Conservation (phyloP, 2,113 vertebrate species). For the Channa maculata region DNA sequence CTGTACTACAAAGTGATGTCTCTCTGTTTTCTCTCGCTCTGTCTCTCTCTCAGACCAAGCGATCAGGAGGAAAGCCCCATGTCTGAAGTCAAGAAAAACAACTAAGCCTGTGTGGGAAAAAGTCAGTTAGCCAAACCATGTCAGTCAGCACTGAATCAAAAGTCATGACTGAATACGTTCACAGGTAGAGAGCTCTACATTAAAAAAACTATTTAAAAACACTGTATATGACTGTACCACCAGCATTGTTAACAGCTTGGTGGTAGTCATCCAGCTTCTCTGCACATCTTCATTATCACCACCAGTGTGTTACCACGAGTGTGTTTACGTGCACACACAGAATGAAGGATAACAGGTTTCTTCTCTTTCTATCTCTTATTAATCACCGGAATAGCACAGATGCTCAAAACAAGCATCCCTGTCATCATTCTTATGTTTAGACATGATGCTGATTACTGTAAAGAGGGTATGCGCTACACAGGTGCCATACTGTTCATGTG, state of each 20-base stretch:
- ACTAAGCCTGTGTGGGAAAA: slow-evolving; percentile 12
- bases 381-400: slow-evolving; percentile 14
- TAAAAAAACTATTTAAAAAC: slow-evolving; percentile 19
- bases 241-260: slow-evolving; percentile 17
- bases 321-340: slow-evolving; percentile 31
- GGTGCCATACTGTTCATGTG: slow-evolving; percentile 14
- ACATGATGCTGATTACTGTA: slow-evolving; percentile 1
- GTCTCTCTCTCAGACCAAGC: slow-evolving; percentile 59
- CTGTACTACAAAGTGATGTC: slow-evolving; percentile 3
- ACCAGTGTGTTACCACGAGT: neutral
- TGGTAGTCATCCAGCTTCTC: slow-evolving; percentile 13
- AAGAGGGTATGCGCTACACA: slow-evolving; percentile 20
- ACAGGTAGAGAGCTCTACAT: slow-evolving; percentile 14
- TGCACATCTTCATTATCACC: slow-evolving; percentile 12
- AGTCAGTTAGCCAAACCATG: slow-evolving; percentile 20
- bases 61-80: slow-evolving; percentile 45
- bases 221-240: slow-evolving; percentile 26
- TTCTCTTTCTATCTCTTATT: slow-evolving; percentile 28
- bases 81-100: slow-evolving; percentile 29
- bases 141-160: slow-evolving; percentile 11
- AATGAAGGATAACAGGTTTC: neutral
- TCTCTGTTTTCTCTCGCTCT: neutral
- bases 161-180: slow-evolving; percentile 19
- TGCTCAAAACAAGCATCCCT: slow-evolving; percentile 17
- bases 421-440: slow-evolving; percentile 5